Evolutionary conservation across 2,113 vertebrate species (phyloP), one percentile per base, ranked within the genome.

Genomic region (Forbesichthys papilliferus): DNA sequence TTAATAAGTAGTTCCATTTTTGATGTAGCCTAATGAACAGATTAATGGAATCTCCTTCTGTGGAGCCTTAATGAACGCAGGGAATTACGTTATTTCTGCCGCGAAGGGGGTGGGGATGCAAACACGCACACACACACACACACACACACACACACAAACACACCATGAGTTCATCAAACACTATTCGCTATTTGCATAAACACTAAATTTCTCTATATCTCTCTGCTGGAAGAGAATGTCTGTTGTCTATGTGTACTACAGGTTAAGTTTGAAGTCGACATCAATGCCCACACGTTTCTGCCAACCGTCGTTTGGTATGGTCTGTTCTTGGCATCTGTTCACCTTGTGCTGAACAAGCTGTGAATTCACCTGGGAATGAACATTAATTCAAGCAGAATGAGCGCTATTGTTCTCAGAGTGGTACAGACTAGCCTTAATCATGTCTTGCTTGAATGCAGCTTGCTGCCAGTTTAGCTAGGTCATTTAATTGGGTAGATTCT

Each of bases 1-100:
- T 92, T 92, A 93, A 92, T 91, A 93, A 92, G 91, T 92, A 89
- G 72, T 87, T 89, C 81, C 80, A 89, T 87, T 90, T 91, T 91
- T 92, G 91, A 93, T 92, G 90, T 92, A 75, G 82, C 80, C 88
- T 93, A 92, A 92, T 91, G 91, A 93, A 91, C 90, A 92, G 90
- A 93, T 92, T 93, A 93, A 92, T 88, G 80, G 88, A 90, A 90
- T 91, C 90, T 90, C 90, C 88, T 91, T 91, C 87, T 91, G 84
- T 85, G 89, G 78, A 85, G 80, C 83, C 85, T 88, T 92, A 91
- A 93, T 92, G 90, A 92, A 92, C 75, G 86, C 75, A 90, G 85
- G 70, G 78, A 90, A 81, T 79, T 34, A 62, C 59, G 79, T 75
- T 77, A 84, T 62, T 52, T 52, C 53, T 64, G 5, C 64, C 55